Base-by-base conservation (phyloP, 2,113 vertebrate genomes). In the Thunnus thynnus region DNA sequence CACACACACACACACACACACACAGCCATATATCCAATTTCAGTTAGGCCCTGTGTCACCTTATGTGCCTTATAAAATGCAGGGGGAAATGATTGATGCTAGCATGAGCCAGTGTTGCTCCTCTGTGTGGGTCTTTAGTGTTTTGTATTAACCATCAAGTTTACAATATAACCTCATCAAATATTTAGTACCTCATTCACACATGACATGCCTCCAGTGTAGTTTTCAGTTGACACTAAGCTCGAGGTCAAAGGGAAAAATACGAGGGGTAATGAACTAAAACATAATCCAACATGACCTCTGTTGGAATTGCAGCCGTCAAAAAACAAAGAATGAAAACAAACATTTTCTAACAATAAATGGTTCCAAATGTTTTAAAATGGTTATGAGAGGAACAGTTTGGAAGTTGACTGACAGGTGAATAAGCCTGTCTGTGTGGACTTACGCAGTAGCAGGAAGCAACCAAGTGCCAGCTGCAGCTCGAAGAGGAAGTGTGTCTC, bases 131-230 rank as follows among this genome's bases (percentile, higher is more conserved):
- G 50, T 65, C 80, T 75, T 70, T 73, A 62, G 71, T 63, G 54
- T 71, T 76, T 72, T 78, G 76, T 89, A 46, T 79, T 17, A 44
- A 27, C 55, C 47, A 57, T 76, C 76, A 81, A 66, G 70, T 87
- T 79, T 84, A 76, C 68, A 80, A 55, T 84, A 87, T 83, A 32
- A 76, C 17, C 75, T 50, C 52, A 84, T 91, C 76, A 86, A 92
- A 89, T 87, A 93, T 91, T 85, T 80, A 92, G 47, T 17, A 16
- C 55, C 32, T 63, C 70, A 62, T 78, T 83, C 72, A 44, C 69
- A 61, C 63, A 74, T 51, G 63, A 71, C 48, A 55, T 36, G 65
- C 36, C 36, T 30, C 25, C 12, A 32, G 66, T 69, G 56, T 69
- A 18, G 61, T 18, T 66, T 72, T 73, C 70, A 69, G 60, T 57